Evolutionary conservation across 2,797 vertebrate genomes (phyloP), one percentile per base, ranked within the genome.

Genomic region (Anguilla pacifica): DNA sequence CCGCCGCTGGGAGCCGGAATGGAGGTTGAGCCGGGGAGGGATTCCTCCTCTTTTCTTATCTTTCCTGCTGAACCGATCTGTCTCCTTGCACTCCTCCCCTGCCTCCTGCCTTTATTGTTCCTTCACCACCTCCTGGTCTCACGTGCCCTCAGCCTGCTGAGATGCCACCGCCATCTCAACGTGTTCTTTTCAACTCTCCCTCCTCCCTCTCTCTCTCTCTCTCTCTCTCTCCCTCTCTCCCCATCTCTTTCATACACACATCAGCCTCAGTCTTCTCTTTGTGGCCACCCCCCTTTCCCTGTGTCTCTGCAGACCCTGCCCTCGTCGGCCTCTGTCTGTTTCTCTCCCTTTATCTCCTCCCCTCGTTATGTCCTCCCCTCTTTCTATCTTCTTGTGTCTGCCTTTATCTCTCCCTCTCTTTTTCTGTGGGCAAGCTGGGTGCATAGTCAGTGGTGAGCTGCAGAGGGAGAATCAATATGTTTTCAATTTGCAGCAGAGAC

Each of bases 401-500:
- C 89, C 86, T 84, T 25, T 89, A 35, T 13, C 74, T 89, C 53
- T 5, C 43, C 7, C 77, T 51, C 77, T 81, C 46, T 51, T 43
- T 81, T 19, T 11, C 43, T 49, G 7, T 49, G 43, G 46, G 77
- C 10, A 43, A 9, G 77, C 77, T 49, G 77, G 77, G 77, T 77
- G 77, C 46, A 49, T n/a, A 81, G 77, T 81, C 77, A 51, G 43
- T 49, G 77, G 77, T 9, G 77, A 81, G 77, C 77, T 81, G 70
- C 85, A 86, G 49, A 46, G 61, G 92, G 90, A 93, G 94, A 95
- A 95, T 95, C 95, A 92, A 95, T 95, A 95, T 94, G 93, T 94
- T 95, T 95, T 94, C 94, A 94, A 94, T 95, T 95, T 95, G 95
- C 94, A 94, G 95, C 94, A 95, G 92, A 94, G 94, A 91, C 91